phyloP scores from a whole-genome alignment of 2,797 vertebrate species.

The Chaetophractus vellerosus region DNA sequence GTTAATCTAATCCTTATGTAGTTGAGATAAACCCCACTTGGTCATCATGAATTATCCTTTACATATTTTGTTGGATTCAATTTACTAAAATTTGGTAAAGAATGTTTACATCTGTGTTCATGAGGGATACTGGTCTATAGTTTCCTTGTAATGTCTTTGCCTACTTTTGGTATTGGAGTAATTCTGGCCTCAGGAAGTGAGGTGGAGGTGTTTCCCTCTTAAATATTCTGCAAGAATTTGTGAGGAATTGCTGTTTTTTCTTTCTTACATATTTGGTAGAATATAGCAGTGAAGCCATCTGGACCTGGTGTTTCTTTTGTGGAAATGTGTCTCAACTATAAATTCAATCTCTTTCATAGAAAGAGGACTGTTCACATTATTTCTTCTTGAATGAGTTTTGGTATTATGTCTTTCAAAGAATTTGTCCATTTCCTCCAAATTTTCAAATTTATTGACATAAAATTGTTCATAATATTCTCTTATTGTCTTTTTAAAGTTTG shows the following conservation, averaged over 20 bases:
- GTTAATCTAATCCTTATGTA: neutral
- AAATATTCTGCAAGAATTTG: conserved; percentile 4
- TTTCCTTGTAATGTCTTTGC: neutral
- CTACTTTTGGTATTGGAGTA: neutral
- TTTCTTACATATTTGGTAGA: neutral
- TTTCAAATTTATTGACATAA: too few relatives aligned
- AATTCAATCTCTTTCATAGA: neutral
- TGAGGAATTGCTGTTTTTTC: neutral
- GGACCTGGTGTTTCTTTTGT: neutral
- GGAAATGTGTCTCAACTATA: neutral
- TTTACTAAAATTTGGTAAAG: conserved; percentile 18
- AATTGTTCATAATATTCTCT: neutral
- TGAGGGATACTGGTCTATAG: neutral
- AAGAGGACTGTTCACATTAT: neutral
- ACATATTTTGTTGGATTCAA: neutral
- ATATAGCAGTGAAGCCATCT: neutral
- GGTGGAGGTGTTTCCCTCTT: neutral
- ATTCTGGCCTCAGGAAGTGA: neutral
- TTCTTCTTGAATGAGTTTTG: neutral
- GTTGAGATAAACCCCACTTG: neutral
- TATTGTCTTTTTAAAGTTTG: neutral
- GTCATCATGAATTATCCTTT: conserved; percentile 3
- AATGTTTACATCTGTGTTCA: too few relatives aligned
- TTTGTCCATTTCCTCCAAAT: too few relatives aligned
- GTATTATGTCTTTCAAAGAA: neutral